Evolutionary conservation across 35 echinoderm and acorn worm species (phyloP), one percentile per base, ranked within the genome.

Genomic region (Strongylocentrotus purpuratus): DNA sequence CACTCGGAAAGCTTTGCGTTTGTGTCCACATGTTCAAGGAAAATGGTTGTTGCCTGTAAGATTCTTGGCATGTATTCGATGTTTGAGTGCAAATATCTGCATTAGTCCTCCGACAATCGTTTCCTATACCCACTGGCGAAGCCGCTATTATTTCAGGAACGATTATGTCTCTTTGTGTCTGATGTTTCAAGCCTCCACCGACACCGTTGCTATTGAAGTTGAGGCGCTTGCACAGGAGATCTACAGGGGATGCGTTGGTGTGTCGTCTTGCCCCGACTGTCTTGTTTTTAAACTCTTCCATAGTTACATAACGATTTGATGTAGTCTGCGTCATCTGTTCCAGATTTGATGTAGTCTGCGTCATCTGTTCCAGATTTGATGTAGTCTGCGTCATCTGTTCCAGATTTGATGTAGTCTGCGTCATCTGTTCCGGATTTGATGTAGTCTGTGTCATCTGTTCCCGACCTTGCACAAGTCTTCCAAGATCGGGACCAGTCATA

Each of bases 11-110:
- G 7, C 6, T 78, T 78, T 25, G 65, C 20, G 87, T 89, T 89
- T 89, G 87, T 46, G 87, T 89, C 87, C 87, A 89, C 87, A 31
- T 89, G 32, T 89, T 89, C 87, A 89, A 78, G 65, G 65, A 78
- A n/a, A 78, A 46, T 89, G 87, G 33, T 89, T 45, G 45, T 32
- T 89, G 12, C 20, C 87, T 18, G 33, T 28, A 33, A 33, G 32
- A 46, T 89, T 89, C 17, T 31, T 18, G 33, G 32, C 2, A 18
- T 35, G 45, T 45, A 0, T 45, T 46, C 25, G 87, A 89, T 22
- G 87, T 89, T 46, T 89, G 87, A 5, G 87, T 89, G 87, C 87
- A 89, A 25, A 46, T 31, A 25, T 89, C 32, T 18, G 87, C 65
- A 78, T 78, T 22, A 28, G 6, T 78, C 25, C 8, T 78, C 28